Conservation (phyloP, 35 echinoderm and acorn worm genomes). For the Ptychodera flava region DNA sequence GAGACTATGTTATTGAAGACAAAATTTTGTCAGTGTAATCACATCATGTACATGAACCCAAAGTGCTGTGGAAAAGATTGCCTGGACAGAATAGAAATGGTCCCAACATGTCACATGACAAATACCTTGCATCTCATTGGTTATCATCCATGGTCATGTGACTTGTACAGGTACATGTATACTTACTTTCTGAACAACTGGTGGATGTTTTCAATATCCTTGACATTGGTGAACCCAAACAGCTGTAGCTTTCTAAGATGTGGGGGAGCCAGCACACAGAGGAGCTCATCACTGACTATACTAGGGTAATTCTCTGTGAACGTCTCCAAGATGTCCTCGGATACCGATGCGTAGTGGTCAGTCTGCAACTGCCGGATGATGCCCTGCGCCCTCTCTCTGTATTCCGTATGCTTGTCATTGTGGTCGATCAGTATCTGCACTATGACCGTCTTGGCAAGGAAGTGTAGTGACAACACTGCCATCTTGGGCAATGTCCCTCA, state of each 20-base stretch:
- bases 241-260: conserved; percentile 46
- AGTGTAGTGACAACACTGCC: conserved; percentile 59
- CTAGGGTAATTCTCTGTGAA: conserved; percentile 42
- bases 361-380: conserved; percentile 40
- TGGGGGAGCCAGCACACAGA: conserved; percentile 51
- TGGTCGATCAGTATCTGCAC: conserved; percentile 67
- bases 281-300: conserved; percentile 16
- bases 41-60: no score
- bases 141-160: no score
- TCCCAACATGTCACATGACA: no score
- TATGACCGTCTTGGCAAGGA: conserved; percentile 36
- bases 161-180: no score
- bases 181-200: neutral
- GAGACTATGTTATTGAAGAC: no score
- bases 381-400: conserved; percentile 14
- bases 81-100: no score
- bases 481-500: no score
- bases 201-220: conserved; percentile 4
- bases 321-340: conserved; percentile 32
- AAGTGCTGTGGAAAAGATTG: no score
- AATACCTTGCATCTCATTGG: no score
- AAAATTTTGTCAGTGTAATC: no score
- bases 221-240: conserved; percentile 28
- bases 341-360: conserved; percentile 37
- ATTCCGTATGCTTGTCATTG: conserved; percentile 47